phyloP scores from a whole-genome alignment of 35 echinoderm and acorn worm species.

The Chiridota heheva region DNA sequence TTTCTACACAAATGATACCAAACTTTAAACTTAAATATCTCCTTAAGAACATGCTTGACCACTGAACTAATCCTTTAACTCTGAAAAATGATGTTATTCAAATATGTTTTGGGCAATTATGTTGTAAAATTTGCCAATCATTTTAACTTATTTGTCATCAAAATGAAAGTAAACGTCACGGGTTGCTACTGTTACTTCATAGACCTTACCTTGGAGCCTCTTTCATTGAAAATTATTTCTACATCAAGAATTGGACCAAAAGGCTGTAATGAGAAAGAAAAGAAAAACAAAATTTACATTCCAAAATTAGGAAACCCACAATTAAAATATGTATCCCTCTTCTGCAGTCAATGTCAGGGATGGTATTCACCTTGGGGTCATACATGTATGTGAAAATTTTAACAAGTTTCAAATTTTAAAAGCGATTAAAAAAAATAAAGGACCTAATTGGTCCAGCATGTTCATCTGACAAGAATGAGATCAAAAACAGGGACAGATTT shows the following conservation, averaged over 20 bases:
- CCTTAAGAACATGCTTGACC: too few species aligned
- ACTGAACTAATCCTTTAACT: too few species aligned
- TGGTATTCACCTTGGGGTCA: neutral
- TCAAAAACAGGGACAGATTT: too few species aligned
- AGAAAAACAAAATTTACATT: slow-evolving; percentile 9
- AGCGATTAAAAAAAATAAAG: neutral
- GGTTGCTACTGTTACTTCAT: neutral
- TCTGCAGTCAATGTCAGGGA: neutral
- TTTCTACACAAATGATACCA: too few species aligned
- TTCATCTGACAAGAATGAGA: neutral
- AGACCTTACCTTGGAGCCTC: slow-evolving; percentile 94
- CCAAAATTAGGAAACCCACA: neutral
- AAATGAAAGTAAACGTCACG: slow-evolving; percentile 13
- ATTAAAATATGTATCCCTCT: neutral
- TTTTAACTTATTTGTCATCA: slow-evolving; percentile 23
- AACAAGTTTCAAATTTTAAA: neutral
- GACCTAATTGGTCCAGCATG: neutral
- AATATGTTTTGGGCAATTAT: too few species aligned
- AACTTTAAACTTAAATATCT: too few species aligned
- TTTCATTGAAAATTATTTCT: slow-evolving; percentile 99
- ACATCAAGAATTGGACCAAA: slow-evolving; percentile 99
- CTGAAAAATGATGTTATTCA: too few species aligned
- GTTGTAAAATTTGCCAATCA: too few species aligned
- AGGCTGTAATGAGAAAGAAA: slow-evolving; percentile 48
- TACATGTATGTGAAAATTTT: neutral